Evolutionary conservation across 1,140 invertebrate genomes (phyloP), one percentile per base, ranked within the genome.

Genomic region (Drosophila novamexicana): DNA sequence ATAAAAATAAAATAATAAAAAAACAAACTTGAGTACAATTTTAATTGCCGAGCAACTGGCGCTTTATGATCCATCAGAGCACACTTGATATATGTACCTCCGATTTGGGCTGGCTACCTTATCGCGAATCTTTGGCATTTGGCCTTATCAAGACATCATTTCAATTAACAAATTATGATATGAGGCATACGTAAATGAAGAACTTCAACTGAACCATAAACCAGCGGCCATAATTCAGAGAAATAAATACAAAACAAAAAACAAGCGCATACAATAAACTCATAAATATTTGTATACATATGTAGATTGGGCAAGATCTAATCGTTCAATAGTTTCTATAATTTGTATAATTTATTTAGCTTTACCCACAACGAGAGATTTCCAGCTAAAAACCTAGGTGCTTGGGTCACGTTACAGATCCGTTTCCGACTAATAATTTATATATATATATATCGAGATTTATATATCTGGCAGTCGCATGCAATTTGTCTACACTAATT

Each of bases 401-500:
- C 22, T 10, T n/a, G 9, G 37, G 18, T 34, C 14, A 14, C 12
- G 16, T 72, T 66, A 66, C 4, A 45, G n/a, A 40, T 62, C 16
- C 16, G 39, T 44, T 61, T 44, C 14, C 2, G 14, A 40, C 57
- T 65, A 81, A 84, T 75, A 85, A 70, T 57, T 59, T 18, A 18
- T 2, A 57, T 47, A 40, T 32, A 40, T 37, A 45, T 62, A 39
- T 39, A 36, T 32, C 6, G 7, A 16, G 22, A 22, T 22, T 22
- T 34, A 12, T 32, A 4, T 32, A 40, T 40, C 37, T 42, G 14
- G 65, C 72, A 86, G 88, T 88, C 76, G 77, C 79, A 53, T 69
- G 53, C 79, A 86, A 85, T 82, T 85, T 85, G 59, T 70, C 56
- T 53, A 76, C 65, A 29, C 40, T 62, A 88, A 86, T 86, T 86